A percentile compares a stretch with the other conserved stretches of the same genome.
Conservation (phyloP, 1,140 invertebrate genomes). For the Nephila pilipes region DNA sequence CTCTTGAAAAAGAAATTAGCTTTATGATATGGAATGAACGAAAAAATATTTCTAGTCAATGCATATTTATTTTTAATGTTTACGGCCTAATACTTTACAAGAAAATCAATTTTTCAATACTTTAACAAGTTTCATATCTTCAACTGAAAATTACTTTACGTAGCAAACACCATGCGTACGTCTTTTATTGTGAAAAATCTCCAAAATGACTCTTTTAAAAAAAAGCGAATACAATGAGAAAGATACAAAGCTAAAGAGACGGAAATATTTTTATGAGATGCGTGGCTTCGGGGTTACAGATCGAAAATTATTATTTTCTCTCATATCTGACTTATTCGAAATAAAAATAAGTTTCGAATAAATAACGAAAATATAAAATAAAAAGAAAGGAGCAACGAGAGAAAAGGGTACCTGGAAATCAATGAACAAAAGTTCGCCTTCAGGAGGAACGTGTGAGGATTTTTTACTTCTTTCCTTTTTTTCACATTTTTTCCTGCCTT, state of each 20-base stretch:
- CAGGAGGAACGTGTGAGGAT: not conserved
- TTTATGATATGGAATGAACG: too few species aligned
- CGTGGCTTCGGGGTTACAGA: constrained; percentile 33
- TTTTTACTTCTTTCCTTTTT: not conserved
- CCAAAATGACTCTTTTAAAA: not conserved
- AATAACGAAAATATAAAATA: not conserved
- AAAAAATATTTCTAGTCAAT: too few species aligned
- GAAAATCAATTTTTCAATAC: too few species aligned
- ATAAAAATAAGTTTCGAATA: constrained; percentile 46
- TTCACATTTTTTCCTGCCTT: not conserved
- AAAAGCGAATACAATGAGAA: not conserved
- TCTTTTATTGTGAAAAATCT: not conserved
- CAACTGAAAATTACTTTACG: too few species aligned
- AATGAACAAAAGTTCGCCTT: constrained; percentile 18
- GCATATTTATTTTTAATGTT: too few species aligned
- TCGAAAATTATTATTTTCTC: constrained; percentile 66
- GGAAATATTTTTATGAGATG: constrained; percentile 49
- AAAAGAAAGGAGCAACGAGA: not conserved
- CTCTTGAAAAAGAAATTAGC: too few species aligned
- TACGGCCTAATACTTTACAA: too few species aligned
- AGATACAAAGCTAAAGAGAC: constrained; percentile 19
- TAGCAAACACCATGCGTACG: not conserved
- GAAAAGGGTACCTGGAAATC: constrained; percentile 48
- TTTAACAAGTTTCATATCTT: too few species aligned
- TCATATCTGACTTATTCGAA: constrained; percentile 1